A percentile compares a stretch with the other conserved stretches of the same genome.
Evolutionary conservation across 2,113 vertebrate genomes (phyloP).

Genomic region (Myotis yumanensis): DNA sequence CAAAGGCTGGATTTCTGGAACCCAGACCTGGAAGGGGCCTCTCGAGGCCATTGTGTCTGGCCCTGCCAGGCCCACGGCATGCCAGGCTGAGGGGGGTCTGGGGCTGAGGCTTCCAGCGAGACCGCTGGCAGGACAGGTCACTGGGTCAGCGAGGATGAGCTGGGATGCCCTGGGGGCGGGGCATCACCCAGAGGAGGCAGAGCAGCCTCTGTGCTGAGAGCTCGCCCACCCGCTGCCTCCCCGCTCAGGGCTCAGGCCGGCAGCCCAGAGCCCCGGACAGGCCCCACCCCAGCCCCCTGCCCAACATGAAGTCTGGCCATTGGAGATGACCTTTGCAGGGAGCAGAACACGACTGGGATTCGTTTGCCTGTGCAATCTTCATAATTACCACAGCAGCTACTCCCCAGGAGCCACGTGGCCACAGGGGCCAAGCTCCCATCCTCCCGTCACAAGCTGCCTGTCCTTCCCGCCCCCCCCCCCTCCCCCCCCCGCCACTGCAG

Average conservation of each 20-base stretch:
- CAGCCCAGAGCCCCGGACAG: background rate
- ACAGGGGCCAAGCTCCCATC: background rate
- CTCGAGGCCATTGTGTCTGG: background rate
- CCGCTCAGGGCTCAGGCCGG: background rate
- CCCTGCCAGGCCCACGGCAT: background rate
- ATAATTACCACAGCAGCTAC: background rate
- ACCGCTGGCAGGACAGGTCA: too few relatives aligned
- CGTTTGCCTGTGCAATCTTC: background rate
- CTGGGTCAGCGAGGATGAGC: background rate
- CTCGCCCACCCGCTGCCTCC: too few relatives aligned
- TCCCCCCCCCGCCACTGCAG: background rate
- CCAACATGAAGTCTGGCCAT: background rate
- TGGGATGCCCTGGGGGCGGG: background rate
- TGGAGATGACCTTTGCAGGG: background rate
- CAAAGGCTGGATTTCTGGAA: background rate
- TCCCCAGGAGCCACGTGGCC: background rate
- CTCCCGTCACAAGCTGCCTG: too few relatives aligned
- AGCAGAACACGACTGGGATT: background rate
- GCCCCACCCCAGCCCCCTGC: background rate
- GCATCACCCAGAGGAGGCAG: fast-evolving
- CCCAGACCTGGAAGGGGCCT: background rate
- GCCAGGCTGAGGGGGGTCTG: background rate
- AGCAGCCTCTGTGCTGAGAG: background rate
- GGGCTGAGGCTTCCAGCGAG: background rate
- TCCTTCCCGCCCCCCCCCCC: too few relatives aligned